Percentiles rank a stretch among this genome's conserved stretches.
These are phyloP conservation scores for Cataglyphis cursor DNA, from an alignment of 2,888 invertebrate species.

Conservation along the genomic window DNA sequence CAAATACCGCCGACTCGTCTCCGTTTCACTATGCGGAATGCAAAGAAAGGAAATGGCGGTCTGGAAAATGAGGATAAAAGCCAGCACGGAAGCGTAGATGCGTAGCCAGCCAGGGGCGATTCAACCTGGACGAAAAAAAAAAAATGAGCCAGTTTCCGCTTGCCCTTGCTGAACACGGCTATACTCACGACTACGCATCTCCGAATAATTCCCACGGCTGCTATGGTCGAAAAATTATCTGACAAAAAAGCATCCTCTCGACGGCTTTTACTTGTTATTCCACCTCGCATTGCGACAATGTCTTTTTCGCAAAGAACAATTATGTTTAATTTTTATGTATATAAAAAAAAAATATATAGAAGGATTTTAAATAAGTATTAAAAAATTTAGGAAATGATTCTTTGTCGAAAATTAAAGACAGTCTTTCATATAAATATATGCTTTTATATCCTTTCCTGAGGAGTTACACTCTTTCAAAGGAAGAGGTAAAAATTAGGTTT, in stretches of 20 bases:
- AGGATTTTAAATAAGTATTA: no score
- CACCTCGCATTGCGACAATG: background rate
- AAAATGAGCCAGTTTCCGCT: background rate
- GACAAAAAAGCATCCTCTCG: background rate
- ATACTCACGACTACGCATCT: conserved; percentile 2
- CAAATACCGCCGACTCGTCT: conserved; percentile 4
- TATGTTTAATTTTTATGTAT: background rate
- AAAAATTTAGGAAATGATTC: no score
- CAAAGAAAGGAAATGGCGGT: conserved; percentile 31
- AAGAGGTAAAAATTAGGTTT: no score
- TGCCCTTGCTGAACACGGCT: background rate
- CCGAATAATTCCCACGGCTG: conserved; percentile 12
- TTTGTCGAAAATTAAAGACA: no score
- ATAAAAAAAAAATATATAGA: background rate
- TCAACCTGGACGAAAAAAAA: background rate
- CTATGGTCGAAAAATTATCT: conserved; percentile 30
- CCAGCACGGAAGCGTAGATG: background rate
- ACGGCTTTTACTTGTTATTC: conserved; percentile 27
- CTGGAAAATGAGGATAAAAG: conserved; percentile 45
- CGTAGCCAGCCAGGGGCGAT: conserved; percentile 14
- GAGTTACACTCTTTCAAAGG: no score
- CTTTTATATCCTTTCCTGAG: no score
- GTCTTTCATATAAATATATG: no score
- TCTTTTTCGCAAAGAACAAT: background rate
- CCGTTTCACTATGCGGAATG: conserved; percentile 24